Evolutionary conservation across 2,888 invertebrate genomes (phyloP), one percentile per base, ranked within the genome.

Genomic region (Hirtodrosophila alboralis): DNA sequence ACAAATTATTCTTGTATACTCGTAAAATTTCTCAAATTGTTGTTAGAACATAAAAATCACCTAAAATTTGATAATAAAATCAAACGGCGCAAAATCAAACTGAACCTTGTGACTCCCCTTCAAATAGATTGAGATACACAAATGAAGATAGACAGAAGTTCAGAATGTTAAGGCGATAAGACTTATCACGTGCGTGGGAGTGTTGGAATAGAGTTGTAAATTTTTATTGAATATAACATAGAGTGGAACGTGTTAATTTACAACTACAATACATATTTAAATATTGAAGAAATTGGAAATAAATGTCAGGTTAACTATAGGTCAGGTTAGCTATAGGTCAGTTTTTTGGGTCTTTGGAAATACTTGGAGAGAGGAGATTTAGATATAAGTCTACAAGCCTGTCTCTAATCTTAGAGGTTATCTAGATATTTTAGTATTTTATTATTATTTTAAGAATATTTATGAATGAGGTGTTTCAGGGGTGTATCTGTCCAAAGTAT

Each of bases 21-120:
- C 85, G 69, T 85, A 61, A 85, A 84, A 69, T 47, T 59, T 49
- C 47, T 51, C 70, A 65, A 84, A 84, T 76, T 84, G 77, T 63
- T 78, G 83, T 74, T 80, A 75, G 75, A 72, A 71, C 85, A 84
- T 86, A 86, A 86, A 86, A 86, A 85, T 73, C 86, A 86, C 79
- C 78, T 83, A 77, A 86, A 85, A 60, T 60, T n/a, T 18, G 70
- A 63, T 64, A 70, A 79, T 80, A 81, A 80, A 83, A 65, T 75
- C 79, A 76, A n/a, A 69, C 44, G 57, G 41, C 54, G 48, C 54
- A 61, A 72, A 72, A 63, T 64, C 49, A 60, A 69, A 75, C 43
- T 41, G 30, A 51, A 51, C 57, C 12, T 44, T n/a, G 48, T 21
- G 49, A 33, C 52, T 33, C 51, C 47, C 48, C 41, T 14, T 13